Base-by-base conservation (phyloP, 2,888 invertebrate species). In the Conops quadrifasciatus region DNA sequence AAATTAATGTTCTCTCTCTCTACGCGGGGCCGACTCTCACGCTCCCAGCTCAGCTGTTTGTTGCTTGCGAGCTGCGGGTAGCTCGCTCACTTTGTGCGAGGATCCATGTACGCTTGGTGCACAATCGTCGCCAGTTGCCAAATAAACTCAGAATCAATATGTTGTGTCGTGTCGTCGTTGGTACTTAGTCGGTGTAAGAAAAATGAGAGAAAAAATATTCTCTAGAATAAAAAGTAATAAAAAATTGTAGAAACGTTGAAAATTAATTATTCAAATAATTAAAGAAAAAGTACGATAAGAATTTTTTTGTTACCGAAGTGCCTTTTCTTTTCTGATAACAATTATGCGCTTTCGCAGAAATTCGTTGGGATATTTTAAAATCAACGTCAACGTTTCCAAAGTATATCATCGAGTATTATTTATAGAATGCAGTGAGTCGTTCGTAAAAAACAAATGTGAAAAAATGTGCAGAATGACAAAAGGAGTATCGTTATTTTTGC, bases 121-220 rank as follows among this genome's bases (percentile, higher is more conserved):
- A 36, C 21, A 36, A 63, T 58, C 70, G 30, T 47, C 58, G 63
- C 45, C 72, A 72, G 70, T 72, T 24, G 70, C 64, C 63, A 67
- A 59, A 26, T 64, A 63, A 72, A 59, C 72, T 70, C 67, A 58
- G 43, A 67, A 11, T 28, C 28, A 53, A 56, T 36, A 66, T 62
- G 72, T 70, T 19, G 45, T 24, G 36, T 21, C 65, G 4, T 26
- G 26, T 21, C 5, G 59, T 24, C 16, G 63, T 4, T 43, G 45
- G 30, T 15, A 43, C 1, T 19, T 26, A 63, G 9, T 60, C 4
- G 26, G 13, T 60, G 21, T 24, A 26, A 58, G 4, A 2, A 58
- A 24, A 58, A 58, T 9, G 24, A 15, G 24, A 19, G 21, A 58
- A 36, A 60, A 36, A 36, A 36, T 60, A 16, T 19, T 28, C 2